Conservation (phyloP, 2,113 vertebrate species). For the Tenrec ecaudatus region DNA sequence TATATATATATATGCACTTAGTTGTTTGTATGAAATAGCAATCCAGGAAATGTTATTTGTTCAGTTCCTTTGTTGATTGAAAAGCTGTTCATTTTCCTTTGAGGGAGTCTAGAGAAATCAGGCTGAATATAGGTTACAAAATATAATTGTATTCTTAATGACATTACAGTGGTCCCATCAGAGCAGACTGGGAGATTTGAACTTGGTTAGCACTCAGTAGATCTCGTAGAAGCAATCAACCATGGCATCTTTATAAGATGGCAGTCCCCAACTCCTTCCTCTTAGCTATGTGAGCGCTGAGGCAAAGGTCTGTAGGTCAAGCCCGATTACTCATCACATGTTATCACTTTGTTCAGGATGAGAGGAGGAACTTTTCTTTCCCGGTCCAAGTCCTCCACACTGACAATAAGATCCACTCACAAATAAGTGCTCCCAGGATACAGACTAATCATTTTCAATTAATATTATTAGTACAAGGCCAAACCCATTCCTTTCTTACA, state of each 20-base stretch:
- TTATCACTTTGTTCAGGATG: neutral
- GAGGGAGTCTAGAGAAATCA: slow-evolving; percentile 30
- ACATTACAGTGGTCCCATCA: slow-evolving; percentile 26
- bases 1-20: too few species aligned
- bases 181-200: slow-evolving; percentile 60
- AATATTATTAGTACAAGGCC: neutral
- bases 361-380: neutral
- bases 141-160: slow-evolving; percentile 41
- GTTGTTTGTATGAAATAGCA: too few species aligned
- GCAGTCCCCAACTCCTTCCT: slow-evolving; percentile 69
- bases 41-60: too few species aligned
- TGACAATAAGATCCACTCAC: neutral
- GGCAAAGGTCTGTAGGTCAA: slow-evolving; percentile 14
- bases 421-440: neutral
- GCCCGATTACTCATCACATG: neutral
- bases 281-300: slow-evolving; percentile 43
- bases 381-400: neutral
- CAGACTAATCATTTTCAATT: neutral
- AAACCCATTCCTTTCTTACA: neutral
- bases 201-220: slow-evolving; percentile 65
- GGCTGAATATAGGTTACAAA: slow-evolving; percentile 13
- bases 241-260: slow-evolving; percentile 53
- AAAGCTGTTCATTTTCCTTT: slow-evolving; percentile 60
- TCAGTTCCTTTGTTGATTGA: neutral
- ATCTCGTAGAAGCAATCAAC: slow-evolving; percentile 73